Percentiles rank a stretch among this genome's conserved stretches.
phyloP scores from a whole-genome alignment of 2,888 invertebrate species.

The Cephus sareptanus region DNA sequence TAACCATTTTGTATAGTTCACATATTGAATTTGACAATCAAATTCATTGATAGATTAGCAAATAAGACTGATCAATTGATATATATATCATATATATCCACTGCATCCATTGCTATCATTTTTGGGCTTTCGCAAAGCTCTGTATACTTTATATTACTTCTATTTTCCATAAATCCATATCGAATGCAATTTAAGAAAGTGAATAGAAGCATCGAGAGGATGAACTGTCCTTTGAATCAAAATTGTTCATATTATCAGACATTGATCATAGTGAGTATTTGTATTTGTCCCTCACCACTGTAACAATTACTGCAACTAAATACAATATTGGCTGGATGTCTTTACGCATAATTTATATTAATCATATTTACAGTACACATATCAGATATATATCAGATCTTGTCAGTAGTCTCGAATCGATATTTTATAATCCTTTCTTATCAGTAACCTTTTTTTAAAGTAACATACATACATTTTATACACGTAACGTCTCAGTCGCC shows the following conservation, averaged over 20 bases:
- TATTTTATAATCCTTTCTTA: neutral
- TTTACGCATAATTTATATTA: neutral
- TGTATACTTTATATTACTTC: no score
- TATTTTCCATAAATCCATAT: neutral
- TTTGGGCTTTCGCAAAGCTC: no score
- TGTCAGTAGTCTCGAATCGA: neutral
- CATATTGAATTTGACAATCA: no score
- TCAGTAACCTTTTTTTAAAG: neutral
- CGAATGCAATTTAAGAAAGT: neutral
- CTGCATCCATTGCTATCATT: no score
- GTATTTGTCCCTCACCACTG: neutral
- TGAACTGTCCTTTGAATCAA: neutral
- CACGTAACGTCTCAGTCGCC: neutral
- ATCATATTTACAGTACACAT: neutral
- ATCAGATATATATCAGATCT: neutral
- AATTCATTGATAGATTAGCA: no score
- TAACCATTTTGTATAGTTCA: no score
- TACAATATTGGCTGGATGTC: neutral
- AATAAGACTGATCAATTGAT: no score
- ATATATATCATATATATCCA: no score
- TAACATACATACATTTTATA: neutral
- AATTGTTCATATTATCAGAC: neutral
- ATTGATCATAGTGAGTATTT: neutral
- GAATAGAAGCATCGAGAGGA: neutral
- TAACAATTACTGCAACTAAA: neutral